phyloP scores from a whole-genome alignment of 2,113 vertebrate genomes.

The Bettongia penicillata region DNA sequence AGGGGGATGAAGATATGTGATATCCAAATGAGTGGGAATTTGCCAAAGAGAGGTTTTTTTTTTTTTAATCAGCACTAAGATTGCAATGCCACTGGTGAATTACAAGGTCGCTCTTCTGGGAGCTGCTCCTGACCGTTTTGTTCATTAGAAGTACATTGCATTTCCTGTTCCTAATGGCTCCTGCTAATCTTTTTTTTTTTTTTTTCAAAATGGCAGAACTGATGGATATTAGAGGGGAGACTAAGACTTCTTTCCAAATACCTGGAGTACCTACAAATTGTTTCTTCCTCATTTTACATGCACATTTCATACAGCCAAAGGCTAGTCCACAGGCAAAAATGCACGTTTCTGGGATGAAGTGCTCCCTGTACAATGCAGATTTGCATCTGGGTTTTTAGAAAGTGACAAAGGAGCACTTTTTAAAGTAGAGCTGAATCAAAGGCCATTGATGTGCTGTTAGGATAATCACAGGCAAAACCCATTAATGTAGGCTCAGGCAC shows the following conservation, averaged over 20 bases:
- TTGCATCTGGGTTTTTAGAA: constrained; percentile 35
- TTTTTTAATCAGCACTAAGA: neutral
- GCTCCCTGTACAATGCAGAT: constrained; percentile 55
- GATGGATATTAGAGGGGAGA: constrained; percentile 8
- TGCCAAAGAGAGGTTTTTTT: neutral
- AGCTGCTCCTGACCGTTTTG: neutral
- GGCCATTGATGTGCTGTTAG: constrained; percentile 28
- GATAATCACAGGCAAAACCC: constrained; percentile 31
- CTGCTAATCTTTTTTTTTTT: constrained; percentile 23
- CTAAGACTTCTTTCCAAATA: constrained; percentile 49
- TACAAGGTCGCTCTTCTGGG: constrained; percentile 28
- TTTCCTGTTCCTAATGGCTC: constrained; percentile 3
- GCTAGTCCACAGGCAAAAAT: constrained; percentile 64
- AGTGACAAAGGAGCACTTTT: constrained; percentile 39
- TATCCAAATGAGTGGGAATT: constrained; percentile 35
- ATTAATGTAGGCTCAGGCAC: constrained; percentile 1
- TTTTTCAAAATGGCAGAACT: constrained; percentile 45
- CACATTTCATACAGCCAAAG: constrained; percentile 59
- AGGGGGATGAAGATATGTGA: constrained; percentile 32
- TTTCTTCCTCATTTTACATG: constrained; percentile 53
- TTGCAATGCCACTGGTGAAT: constrained; percentile 29
- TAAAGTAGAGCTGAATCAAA: constrained; percentile 46
- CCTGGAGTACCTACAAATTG: constrained; percentile 28
- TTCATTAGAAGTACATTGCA: neutral
- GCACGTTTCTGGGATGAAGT: constrained; percentile 51